Percentiles rank a stretch among this genome's conserved stretches.
These are phyloP conservation scores for Anarhynchus alexandrinus DNA, from an alignment of 2,113 vertebrate genomes.

Conservation along the genomic window DNA sequence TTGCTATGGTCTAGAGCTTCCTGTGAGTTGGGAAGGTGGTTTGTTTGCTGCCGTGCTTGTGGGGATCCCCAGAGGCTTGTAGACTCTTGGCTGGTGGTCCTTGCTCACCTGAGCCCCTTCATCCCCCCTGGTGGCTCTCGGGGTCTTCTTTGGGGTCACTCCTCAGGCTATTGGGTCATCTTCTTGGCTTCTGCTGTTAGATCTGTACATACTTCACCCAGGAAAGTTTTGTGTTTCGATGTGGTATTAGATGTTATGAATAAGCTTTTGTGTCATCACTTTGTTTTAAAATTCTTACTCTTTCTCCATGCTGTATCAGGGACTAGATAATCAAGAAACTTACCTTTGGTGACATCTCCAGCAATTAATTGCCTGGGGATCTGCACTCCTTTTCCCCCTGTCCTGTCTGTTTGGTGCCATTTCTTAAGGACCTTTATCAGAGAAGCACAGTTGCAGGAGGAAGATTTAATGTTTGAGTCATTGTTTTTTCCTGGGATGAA, in stretches of 20 bases:
- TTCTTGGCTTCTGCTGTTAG: background rate
- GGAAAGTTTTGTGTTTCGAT: background rate
- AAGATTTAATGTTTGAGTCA: background rate
- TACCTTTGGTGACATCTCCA: background rate
- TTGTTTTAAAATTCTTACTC: background rate
- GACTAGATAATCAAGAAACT: background rate
- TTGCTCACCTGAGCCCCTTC: background rate
- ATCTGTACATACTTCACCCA: background rate
- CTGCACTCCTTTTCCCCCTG: background rate
- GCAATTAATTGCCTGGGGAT: background rate
- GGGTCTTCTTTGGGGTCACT: background rate
- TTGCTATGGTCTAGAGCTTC: background rate
- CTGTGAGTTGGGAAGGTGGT: fast-evolving
- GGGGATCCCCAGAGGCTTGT: background rate
- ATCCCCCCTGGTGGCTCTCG: background rate
- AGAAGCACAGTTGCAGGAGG: background rate
- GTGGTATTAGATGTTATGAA: background rate
- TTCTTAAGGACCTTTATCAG: background rate
- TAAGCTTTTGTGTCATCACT: background rate
- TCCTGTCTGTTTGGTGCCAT: background rate
- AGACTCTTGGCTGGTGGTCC: background rate
- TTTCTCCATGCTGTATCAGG: background rate
- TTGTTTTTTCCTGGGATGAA: background rate
- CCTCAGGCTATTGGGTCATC: background rate
- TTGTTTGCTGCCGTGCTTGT: background rate